Conservation (phyloP, 2,888 invertebrate genomes). For the Crocallis elinguaria region DNA sequence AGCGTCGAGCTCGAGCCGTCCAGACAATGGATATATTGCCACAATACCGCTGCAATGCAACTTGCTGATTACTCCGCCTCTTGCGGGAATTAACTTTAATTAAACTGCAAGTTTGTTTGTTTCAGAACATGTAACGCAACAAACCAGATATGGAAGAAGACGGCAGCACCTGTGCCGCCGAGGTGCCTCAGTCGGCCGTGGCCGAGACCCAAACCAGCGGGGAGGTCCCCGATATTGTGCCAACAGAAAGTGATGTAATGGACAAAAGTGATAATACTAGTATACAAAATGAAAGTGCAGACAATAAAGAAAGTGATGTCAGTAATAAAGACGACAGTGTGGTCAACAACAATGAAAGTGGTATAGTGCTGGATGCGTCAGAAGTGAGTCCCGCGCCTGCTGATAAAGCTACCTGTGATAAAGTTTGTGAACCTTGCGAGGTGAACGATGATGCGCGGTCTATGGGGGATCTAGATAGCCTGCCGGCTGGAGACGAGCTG, state of each 20-base stretch:
- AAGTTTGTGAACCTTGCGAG: constrained; percentile 64
- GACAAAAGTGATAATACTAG: constrained; percentile 43
- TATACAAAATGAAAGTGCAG: constrained; percentile 51
- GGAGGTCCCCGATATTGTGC: constrained; percentile 46
- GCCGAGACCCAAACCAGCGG: constrained; percentile 50
- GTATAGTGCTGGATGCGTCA: constrained; percentile 42
- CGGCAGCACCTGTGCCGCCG: constrained; percentile 50
- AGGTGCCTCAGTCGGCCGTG: constrained; percentile 47
- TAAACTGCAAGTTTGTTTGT: constrained; percentile 54
- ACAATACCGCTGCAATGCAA: constrained; percentile 61
- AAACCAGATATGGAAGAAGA: constrained; percentile 71
- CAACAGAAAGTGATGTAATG: constrained; percentile 34
- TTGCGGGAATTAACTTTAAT: constrained; percentile 30
- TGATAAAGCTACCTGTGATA: constrained; percentile 56
- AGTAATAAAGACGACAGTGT: constrained; percentile 44
- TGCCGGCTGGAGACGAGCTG: constrained; percentile 74
- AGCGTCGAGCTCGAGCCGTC: constrained; percentile 47
- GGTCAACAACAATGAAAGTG: constrained; percentile 52
- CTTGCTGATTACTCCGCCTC: constrained; percentile 55
- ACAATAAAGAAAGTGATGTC: constrained; percentile 44
- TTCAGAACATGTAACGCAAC: constrained; percentile 77
- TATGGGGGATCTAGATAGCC: constrained; percentile 71
- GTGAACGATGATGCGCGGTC: constrained; percentile 74
- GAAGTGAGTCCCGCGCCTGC: constrained; percentile 43
- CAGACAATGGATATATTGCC: constrained; percentile 57